Evolutionary conservation across 2,888 invertebrate genomes (phyloP).

Genomic region (Nomada ruficornis): DNA sequence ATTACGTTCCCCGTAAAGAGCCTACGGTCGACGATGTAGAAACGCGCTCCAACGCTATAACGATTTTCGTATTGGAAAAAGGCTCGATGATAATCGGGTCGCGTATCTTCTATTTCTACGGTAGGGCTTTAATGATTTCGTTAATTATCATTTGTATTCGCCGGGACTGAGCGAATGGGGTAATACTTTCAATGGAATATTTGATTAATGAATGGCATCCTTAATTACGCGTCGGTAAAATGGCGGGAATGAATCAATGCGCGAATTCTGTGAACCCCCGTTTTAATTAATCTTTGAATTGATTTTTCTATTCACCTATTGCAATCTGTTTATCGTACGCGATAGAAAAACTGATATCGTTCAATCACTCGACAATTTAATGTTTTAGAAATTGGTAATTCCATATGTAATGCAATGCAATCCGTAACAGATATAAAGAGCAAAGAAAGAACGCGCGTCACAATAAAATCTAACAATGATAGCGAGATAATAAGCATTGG

Average conservation of each 20-base stretch:
- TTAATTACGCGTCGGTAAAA: slow-evolving; percentile 3
- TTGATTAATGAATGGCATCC: background rate
- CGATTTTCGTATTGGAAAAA: background rate
- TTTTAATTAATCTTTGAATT: too few relatives aligned
- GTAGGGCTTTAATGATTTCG: background rate
- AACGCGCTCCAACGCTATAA: background rate
- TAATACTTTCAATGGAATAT: background rate
- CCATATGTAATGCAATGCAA: background rate
- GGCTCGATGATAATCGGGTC: background rate
- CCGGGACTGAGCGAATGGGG: background rate
- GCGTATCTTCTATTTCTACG: background rate
- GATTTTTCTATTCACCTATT: too few relatives aligned
- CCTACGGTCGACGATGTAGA: slow-evolving; percentile 71
- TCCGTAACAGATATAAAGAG: background rate
- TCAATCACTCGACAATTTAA: too few relatives aligned
- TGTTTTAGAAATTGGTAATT: too few relatives aligned
- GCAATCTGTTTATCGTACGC: too few relatives aligned
- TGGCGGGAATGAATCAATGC: background rate
- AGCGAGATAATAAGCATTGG: background rate
- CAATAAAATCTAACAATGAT: background rate
- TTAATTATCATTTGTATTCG: background rate
- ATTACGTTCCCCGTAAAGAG: background rate
- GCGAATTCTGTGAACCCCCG: background rate
- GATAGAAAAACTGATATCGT: too few relatives aligned
- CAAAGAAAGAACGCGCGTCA: background rate